A percentile compares a stretch with the other conserved stretches of the same genome.
Conservation (phyloP, 2,888 invertebrate genomes). For the Clanis bilineata region DNA sequence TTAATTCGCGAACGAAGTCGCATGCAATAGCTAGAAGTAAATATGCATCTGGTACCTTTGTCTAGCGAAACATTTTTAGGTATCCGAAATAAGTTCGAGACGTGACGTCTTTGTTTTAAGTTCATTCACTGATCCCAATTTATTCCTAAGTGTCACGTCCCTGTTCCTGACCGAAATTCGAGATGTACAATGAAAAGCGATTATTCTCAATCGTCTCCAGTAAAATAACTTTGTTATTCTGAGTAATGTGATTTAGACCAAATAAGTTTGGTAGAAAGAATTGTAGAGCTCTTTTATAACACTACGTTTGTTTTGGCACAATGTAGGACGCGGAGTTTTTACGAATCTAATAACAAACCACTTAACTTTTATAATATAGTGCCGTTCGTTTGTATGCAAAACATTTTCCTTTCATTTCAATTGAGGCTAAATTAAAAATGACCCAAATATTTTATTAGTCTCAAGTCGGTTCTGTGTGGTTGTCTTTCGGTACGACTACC, state of each 20-base stretch:
- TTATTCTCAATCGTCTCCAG: not conserved
- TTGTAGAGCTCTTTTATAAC: not conserved
- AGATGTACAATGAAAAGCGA: slow-evolving; percentile 24
- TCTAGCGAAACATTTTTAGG: not conserved
- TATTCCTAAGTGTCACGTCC: slow-evolving; percentile 30
- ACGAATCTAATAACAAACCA: too few species aligned
- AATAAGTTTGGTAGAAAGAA: slow-evolving; percentile 2
- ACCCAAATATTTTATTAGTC: too few species aligned
- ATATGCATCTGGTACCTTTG: not conserved
- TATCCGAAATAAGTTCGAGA: not conserved
- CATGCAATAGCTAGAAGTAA: too few species aligned
- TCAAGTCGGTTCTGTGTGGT: too few species aligned
- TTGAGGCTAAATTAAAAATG: too few species aligned
- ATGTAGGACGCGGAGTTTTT: too few species aligned
- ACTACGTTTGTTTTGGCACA: not conserved
- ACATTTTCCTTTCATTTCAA: too few species aligned
- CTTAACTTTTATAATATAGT: too few species aligned
- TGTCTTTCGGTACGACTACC: too few species aligned
- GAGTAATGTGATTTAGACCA: slow-evolving; percentile 21
- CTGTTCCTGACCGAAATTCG: slow-evolving; percentile 38
- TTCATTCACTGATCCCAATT: slow-evolving; percentile 12
- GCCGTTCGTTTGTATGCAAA: too few species aligned
- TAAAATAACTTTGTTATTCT: slow-evolving; percentile 11
- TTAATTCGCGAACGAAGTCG: too few species aligned
- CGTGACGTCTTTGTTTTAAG: slow-evolving; percentile 3